These are phyloP conservation scores for Hetaerina americana DNA, from an alignment of 1,140 invertebrate genomes.

Conservation along the genomic window DNA sequence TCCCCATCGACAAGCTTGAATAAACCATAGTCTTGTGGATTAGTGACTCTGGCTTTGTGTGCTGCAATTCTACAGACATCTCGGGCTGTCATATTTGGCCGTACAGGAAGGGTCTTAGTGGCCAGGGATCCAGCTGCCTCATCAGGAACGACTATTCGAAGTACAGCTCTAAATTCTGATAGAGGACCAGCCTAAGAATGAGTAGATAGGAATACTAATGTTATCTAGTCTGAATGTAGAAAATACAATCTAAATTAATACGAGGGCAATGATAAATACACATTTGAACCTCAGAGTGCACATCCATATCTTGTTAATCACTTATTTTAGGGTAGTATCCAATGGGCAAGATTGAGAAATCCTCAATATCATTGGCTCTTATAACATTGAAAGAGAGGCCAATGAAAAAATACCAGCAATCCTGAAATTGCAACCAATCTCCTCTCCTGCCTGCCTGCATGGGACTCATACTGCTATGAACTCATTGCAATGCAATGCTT, in stretches of 20 bases:
- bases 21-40: conserved; percentile 92
- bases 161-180: conserved; percentile 53
- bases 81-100: conserved; percentile 79
- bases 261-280: too few species aligned
- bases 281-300: too few species aligned
- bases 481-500: too few species aligned
- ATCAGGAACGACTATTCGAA: conserved; percentile 83
- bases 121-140: conserved; percentile 81
- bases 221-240: not conserved
- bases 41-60: conserved; percentile 84
- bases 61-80: conserved; percentile 88
- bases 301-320: too few species aligned
- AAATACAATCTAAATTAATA: not conserved
- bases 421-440: too few species aligned
- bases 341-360: too few species aligned
- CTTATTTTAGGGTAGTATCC: too few species aligned
- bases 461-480: too few species aligned
- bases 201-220: conserved; percentile 10
- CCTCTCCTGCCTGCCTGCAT: too few species aligned
- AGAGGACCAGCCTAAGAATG: conserved; percentile 32
- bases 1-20: conserved; percentile 80
- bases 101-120: conserved; percentile 77
- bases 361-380: too few species aligned
- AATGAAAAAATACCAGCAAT: too few species aligned
- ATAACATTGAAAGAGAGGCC: too few species aligned